A percentile compares a stretch with the other conserved stretches of the same genome.
These are phyloP conservation scores for Perognathus longimembris DNA, from an alignment of 2,113 vertebrate genomes.

Conservation along the genomic window DNA sequence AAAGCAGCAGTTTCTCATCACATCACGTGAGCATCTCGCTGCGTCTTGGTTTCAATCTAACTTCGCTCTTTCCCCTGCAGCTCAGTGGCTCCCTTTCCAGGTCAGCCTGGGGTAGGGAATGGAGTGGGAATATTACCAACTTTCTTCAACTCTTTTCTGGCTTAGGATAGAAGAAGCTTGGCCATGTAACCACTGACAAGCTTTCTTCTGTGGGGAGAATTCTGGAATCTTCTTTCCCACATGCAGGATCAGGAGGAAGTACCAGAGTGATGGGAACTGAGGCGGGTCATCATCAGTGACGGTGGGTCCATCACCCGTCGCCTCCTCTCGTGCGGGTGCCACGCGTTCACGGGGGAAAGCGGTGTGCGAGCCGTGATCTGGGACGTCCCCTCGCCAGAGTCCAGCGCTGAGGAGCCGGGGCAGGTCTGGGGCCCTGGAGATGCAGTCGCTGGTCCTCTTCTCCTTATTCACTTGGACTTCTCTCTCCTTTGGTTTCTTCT, in stretches of 20 bases:
- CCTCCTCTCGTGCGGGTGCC: no score
- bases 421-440: not conserved
- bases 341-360: no score
- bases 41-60: not conserved
- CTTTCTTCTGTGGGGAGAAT: not conserved
- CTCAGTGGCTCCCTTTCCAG: not conserved
- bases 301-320: no score
- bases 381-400: not conserved
- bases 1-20: not conserved
- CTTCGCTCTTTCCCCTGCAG: not conserved
- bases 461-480: no score
- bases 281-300: not conserved
- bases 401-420: not conserved
- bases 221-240: not conserved
- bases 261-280: not conserved
- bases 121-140: not conserved
- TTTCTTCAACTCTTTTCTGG: conserved; percentile 42
- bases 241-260: not conserved
- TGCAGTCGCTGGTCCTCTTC: no score
- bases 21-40: not conserved
- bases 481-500: no score
- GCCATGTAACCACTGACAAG: not conserved
- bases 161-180: not conserved
- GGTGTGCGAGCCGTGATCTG: no score
- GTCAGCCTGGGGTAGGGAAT: not conserved